Evolutionary conservation across 2,797 vertebrate species (phyloP), one percentile per base, ranked within the genome.

Genomic region (Melanotaenia pygmaea): DNA sequence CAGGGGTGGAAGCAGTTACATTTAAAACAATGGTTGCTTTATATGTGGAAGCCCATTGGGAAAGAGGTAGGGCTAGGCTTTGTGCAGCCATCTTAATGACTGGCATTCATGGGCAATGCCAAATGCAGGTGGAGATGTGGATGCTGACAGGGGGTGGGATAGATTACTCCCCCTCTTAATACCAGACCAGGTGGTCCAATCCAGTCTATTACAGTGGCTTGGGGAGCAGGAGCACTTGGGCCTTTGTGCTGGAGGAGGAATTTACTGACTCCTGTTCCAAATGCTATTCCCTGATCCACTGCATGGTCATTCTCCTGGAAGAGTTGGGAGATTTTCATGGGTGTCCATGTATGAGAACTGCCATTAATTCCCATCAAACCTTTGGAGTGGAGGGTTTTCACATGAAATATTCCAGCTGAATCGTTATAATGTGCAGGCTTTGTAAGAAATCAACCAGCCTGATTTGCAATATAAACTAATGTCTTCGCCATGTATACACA

Each of bases 21-120:
- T 85, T 81, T 81, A 90, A 91, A 91, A 94, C 93, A 94, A 94
- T 92, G 86, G 84, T 13, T 53, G 85, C 90, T 92, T 88, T 94
- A 91, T 94, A 84, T 88, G 88, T 91, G 91, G 86, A 93, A 91
- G 74, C 80, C 90, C 75, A 20, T 35, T 63, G 89, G 82, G 86
- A 87, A 51, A 68, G 65, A 83, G 79, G 87, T 80, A 80, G 80
- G 69, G 79, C 72, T 72, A 4, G 69, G 80, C 89, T 93, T 91
- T 94, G 92, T 93, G 70, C 80, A 67, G 70, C 77, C 58, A 74
- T 88, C 84, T 92, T 91, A 94, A 93, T 91, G 91, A 91, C 85
- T 87, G 79, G 86, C 87, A 92, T 94, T 94, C 89, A 93, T 60
- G 61, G 79, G 79, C 83, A 70, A 73, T 88, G 91, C 84, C 88